Base-by-base conservation (phyloP, 2,797 vertebrate genomes). In the Menidia menidia region DNA sequence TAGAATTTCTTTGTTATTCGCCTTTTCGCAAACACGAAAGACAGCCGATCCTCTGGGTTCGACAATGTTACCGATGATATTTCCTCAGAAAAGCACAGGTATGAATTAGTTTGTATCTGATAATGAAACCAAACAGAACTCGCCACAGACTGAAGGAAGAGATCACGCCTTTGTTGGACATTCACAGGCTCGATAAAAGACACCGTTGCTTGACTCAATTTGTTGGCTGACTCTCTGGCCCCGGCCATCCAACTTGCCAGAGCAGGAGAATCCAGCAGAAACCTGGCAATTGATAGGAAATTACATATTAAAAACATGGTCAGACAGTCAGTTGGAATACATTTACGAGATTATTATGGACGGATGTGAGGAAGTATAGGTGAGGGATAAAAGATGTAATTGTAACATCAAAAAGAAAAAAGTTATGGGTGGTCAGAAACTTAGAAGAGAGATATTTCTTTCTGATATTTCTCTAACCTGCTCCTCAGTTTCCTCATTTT, bases 181-280 rank as follows among this genome's bases (percentile, higher is more conserved):
- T 92, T 84, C 75, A 78, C 75, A 67, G 94, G 93, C 71, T 95
- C 92, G 19, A 90, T 85, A 10, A 81, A 88, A 0, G 84, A 84
- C 70, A 88, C 87, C n/a, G 91, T 89, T n/a, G 94, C 88, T 15
- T 86, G 91, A 39, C 88, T 94, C 94, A 93, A 96, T 63, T 54
- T 81, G 59, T 92, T 92, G 55, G 96, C 87, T 31, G 84, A 75
- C 66, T 92, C 92, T 75, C 90, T 93, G 68, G 96, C 93, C 39
- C 80, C 83, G 50, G 80, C 86, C 89, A 97, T 88, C 97, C 97
- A 99, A n/a, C 88, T 87, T 13, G 63, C 78, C 57, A 98, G 85
- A 0, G 74, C 84, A 6, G 90, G 87, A 0, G 91, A 94, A 73
- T 95, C 94, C 25, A 39, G 79, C 55, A 78, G 86, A 70, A 96